Evolutionary conservation across 2,888 invertebrate genomes (phyloP).

Genomic region (Charanyca ferruginea): DNA sequence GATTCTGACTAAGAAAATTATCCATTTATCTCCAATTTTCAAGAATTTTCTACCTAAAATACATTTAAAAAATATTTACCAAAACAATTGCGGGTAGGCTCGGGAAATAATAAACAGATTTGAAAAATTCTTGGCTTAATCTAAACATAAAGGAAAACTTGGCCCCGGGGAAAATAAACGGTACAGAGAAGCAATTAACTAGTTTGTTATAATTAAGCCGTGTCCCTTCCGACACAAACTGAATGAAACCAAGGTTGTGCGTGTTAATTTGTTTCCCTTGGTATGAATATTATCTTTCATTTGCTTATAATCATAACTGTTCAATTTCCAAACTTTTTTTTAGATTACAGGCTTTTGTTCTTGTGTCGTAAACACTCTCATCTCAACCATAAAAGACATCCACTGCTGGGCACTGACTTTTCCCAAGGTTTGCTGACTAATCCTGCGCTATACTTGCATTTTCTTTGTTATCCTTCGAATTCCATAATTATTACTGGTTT

Average conservation of each 20-base stretch:
- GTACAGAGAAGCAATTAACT: conserved; percentile 35
- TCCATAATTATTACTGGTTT: neutral
- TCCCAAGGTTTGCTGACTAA: no score
- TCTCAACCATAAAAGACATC: no score
- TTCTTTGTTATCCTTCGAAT: neutral
- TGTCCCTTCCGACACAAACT: conserved; percentile 32
- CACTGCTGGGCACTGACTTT: no score
- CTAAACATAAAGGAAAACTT: conserved; percentile 8
- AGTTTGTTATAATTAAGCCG: conserved; percentile 49
- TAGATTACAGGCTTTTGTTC: neutral
- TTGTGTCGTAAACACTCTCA: no score
- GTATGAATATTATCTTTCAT: conserved; percentile 20
- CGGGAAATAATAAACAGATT: conserved; percentile 16
- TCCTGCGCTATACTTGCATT: no score
- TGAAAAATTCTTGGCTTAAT: conserved; percentile 10
- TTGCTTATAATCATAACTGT: conserved; percentile 5
- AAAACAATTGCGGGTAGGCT: conserved; percentile 2
- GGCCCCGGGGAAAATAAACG: conserved; percentile 23
- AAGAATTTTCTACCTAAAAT: no score
- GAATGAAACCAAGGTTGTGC: conserved; percentile 27
- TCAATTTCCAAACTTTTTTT: conserved; percentile 19
- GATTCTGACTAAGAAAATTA: conserved; percentile 23
- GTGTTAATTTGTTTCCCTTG: conserved; percentile 36
- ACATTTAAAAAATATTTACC: neutral
- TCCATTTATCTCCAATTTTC: neutral